A percentile compares a stretch with the other conserved stretches of the same genome.
phyloP scores from a whole-genome alignment of 2,888 invertebrate species.

The Phortica magna region DNA sequence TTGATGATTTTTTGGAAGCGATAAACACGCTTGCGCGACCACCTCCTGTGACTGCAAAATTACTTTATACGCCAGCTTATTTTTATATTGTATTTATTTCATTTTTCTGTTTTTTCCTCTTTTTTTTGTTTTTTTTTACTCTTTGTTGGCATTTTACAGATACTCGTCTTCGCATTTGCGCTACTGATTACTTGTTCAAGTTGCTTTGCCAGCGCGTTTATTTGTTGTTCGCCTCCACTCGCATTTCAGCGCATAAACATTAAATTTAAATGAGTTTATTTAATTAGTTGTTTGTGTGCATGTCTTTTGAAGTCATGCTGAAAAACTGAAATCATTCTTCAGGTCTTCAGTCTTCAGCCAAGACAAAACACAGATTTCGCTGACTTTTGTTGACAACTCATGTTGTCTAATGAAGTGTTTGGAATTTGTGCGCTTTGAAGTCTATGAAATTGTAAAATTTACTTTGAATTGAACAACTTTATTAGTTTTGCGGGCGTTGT shows the following conservation, averaged over 20 bases:
- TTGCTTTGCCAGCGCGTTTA: not conserved
- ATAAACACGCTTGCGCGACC: slow-evolving; percentile 50
- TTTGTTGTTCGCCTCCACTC: not conserved
- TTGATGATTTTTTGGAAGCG: slow-evolving; percentile 65
- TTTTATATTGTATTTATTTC: too few species aligned
- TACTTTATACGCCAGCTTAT: not conserved
- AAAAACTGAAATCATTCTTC: not conserved
- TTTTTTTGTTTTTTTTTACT: not conserved
- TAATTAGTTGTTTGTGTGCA: slow-evolving; percentile 23
- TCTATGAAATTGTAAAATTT: not conserved
- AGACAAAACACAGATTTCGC: not conserved
- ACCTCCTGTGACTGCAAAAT: slow-evolving; percentile 22
- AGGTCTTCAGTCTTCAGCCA: not conserved
- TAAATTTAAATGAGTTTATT: slow-evolving; percentile 33
- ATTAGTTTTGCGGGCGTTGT: not conserved
- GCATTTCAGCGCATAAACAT: slow-evolving; percentile 26
- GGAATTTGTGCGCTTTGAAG: not conserved
- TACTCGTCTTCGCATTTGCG: not conserved
- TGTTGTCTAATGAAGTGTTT: not conserved
- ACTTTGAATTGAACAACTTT: not conserved
- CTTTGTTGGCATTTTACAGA: not conserved
- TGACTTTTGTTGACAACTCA: not conserved
- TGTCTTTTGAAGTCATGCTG: slow-evolving; percentile 11
- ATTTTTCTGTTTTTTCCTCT: not conserved
- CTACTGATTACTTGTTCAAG: slow-evolving; percentile 23